A percentile compares a stretch with the other conserved stretches of the same genome.
These are phyloP conservation scores for Coenonympha arcania DNA, from an alignment of 2,888 invertebrate genomes.

Conservation along the genomic window DNA sequence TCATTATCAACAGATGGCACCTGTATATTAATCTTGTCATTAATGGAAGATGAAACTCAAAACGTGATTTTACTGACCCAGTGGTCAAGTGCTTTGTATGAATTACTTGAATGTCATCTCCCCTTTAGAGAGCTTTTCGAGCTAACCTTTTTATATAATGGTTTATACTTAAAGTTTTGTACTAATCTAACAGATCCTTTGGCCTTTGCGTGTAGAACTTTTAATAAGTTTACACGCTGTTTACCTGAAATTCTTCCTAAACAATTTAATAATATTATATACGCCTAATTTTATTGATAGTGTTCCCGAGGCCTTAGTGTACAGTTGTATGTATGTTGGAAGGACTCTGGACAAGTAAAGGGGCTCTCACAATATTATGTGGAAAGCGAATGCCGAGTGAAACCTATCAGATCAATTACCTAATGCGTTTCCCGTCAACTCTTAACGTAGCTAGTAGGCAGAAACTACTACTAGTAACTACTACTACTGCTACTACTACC, in stretches of 20 bases:
- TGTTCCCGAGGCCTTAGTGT: too few species aligned
- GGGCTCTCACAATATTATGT: neutral
- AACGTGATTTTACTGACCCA: too few species aligned
- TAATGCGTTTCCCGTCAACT: slow-evolving; percentile 19
- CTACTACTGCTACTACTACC: too few species aligned
- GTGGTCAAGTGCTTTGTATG: too few species aligned
- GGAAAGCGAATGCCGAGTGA: slow-evolving; percentile 10
- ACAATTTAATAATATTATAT: too few species aligned
- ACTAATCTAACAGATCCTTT: slow-evolving; percentile 5
- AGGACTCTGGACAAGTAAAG: too few species aligned
- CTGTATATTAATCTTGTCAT: too few species aligned
- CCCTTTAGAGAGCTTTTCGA: neutral
- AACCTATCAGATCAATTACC: slow-evolving; percentile 24
- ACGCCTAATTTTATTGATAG: too few species aligned
- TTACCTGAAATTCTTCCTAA: neutral
- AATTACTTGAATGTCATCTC: too few species aligned
- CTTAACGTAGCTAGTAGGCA: neutral
- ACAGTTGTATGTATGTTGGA: too few species aligned
- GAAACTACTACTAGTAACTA: neutral
- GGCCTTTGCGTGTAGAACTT: slow-evolving; percentile 7
- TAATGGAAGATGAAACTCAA: too few species aligned
- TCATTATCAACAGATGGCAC: too few species aligned
- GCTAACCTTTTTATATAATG: neutral
- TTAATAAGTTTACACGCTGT: slow-evolving; percentile 6
- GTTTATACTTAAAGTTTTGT: slow-evolving; percentile 20